Conservation (phyloP, 2,888 invertebrate genomes). For the Rotaria socialis region DNA sequence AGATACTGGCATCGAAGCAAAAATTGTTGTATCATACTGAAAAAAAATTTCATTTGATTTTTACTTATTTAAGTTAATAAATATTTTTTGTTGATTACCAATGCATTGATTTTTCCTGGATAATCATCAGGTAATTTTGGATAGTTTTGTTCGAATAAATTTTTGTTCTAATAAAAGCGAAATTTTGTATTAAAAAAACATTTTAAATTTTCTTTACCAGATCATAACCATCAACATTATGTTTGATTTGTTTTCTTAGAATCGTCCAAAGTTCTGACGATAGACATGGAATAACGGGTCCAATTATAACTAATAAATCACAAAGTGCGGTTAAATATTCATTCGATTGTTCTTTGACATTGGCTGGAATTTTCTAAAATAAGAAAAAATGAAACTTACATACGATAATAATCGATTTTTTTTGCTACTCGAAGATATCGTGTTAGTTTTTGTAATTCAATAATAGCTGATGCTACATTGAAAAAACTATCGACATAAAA, state of each 20-base stretch:
- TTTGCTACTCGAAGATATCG: not conserved
- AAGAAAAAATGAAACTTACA: not conserved
- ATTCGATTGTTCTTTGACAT: not conserved
- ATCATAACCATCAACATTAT: not conserved
- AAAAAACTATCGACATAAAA: slow-evolving; percentile 29
- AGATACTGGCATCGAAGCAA: not conserved
- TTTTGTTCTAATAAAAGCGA: not conserved
- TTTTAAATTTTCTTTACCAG: not conserved
- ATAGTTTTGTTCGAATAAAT: slow-evolving; percentile 27
- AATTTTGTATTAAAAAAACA: no score
- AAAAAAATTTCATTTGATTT: not conserved
- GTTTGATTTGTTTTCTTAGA: not conserved
- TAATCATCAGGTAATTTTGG: slow-evolving; percentile 23
- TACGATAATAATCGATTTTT: not conserved
- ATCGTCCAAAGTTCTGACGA: slow-evolving; percentile 3
- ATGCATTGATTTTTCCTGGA: not conserved
- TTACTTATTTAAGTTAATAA: not conserved
- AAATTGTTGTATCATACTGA: not conserved
- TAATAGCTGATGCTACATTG: slow-evolving; percentile 21
- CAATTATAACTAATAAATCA: slow-evolving; percentile 17
- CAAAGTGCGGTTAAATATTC: not conserved
- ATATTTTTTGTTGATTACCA: not conserved
- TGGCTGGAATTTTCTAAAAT: not conserved
- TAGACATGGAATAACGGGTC: not conserved
- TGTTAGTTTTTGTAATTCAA: slow-evolving; percentile 33